Evolutionary conservation across 2,888 invertebrate genomes (phyloP).

Genomic region (Macrosiphum euphorbiae): DNA sequence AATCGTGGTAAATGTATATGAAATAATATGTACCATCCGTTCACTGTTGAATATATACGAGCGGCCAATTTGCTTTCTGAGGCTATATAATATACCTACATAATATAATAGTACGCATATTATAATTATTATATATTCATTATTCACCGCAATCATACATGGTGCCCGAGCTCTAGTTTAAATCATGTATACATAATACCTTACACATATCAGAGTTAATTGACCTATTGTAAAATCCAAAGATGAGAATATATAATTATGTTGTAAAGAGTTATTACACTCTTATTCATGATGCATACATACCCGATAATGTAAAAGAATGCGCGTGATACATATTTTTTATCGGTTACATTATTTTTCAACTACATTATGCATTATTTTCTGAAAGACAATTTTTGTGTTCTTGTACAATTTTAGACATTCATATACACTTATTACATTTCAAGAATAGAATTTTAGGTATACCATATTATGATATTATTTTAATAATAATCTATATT

Average conservation of each 20-base stretch:
- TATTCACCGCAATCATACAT: background rate
- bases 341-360: background rate
- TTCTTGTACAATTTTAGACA: background rate
- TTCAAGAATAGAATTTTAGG: background rate
- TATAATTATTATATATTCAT: background rate
- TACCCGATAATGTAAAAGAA: background rate
- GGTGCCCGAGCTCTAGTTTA: background rate
- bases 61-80: background rate
- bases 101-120: too few relatives aligned
- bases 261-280: too few relatives aligned
- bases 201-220: constrained; percentile 3
- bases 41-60: background rate
- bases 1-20: background rate
- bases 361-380: background rate
- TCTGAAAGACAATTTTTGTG: background rate
- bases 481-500: background rate
- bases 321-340: background rate
- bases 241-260: background rate
- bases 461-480: background rate
- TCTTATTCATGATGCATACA: too few relatives aligned
- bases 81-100: background rate
- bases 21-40: background rate
- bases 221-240: constrained; percentile 11
- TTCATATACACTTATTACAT: background rate
- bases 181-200: background rate